These are phyloP conservation scores for Phengaris alcon DNA, from an alignment of 2,888 invertebrate species.

Conservation along the genomic window DNA sequence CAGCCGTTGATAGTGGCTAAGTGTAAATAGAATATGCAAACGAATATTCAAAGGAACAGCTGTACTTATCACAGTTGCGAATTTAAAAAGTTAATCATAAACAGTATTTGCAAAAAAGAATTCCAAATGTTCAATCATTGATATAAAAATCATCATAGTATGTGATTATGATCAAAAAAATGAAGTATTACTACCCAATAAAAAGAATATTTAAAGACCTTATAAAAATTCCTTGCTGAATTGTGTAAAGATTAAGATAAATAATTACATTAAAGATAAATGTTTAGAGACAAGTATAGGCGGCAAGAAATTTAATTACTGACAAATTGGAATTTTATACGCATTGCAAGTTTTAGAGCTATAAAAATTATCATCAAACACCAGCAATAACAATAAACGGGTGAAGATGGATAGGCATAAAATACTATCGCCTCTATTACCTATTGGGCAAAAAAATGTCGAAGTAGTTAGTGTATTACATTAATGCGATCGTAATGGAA, in stretches of 20 bases:
- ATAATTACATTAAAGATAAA: constrained; percentile 11
- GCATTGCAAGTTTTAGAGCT: neutral
- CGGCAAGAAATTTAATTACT: constrained; percentile 15
- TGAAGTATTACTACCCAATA: too few species aligned
- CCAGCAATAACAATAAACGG: constrained; percentile 22
- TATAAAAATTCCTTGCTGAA: neutral
- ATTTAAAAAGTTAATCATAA: too few species aligned
- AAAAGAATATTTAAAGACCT: neutral
- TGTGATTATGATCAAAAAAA: too few species aligned
- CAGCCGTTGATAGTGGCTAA: constrained; percentile 38
- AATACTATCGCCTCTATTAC: constrained; percentile 20
- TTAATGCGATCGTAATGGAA: constrained; percentile 56
- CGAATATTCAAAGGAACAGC: constrained; percentile 1
- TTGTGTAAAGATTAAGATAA: neutral
- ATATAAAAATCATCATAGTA: too few species aligned
- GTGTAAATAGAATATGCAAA: constrained; percentile 26
- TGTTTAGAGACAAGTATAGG: neutral
- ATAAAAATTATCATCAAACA: constrained; percentile 27
- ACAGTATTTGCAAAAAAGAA: too few species aligned
- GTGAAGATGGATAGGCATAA: constrained; percentile 1
- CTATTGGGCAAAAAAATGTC: constrained; percentile 33
- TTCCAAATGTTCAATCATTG: too few species aligned
- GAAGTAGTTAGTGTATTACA: constrained; percentile 40
- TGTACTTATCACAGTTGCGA: neutral
- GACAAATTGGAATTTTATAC: constrained; percentile 19